These are phyloP conservation scores for Tachuris rubrigastra DNA, from an alignment of 2,113 vertebrate species.

Conservation along the genomic window DNA sequence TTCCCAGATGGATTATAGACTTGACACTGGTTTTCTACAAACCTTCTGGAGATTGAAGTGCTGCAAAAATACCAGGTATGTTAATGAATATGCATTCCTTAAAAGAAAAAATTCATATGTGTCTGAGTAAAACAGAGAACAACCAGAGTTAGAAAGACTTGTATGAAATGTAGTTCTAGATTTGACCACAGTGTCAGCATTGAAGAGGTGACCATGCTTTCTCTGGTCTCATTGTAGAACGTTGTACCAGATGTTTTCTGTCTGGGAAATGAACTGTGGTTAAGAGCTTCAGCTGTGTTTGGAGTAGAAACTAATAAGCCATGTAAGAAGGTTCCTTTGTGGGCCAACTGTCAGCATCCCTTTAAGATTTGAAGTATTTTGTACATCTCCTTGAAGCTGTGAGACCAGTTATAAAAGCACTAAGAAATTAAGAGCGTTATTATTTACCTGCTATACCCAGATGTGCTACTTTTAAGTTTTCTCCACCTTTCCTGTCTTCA, in stretches of 20 bases:
- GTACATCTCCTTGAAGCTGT: not conserved
- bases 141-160: not conserved
- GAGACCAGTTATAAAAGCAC: not conserved
- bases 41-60: not conserved
- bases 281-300: not conserved
- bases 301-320: not conserved
- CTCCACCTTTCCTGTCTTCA: conserved; percentile 88
- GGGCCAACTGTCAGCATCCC: not conserved
- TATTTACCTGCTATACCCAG: conserved; percentile 75
- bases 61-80: not conserved
- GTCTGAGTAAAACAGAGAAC: not conserved
- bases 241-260: not conserved
- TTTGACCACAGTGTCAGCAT: not conserved
- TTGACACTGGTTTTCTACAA: not conserved
- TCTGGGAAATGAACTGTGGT: not conserved
- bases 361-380: not conserved
- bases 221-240: not conserved
- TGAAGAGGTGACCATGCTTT: not conserved
- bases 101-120: not conserved
- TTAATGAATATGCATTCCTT: not conserved
- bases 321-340: not conserved
- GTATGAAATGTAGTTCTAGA: not conserved
- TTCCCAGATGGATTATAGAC: not conserved
- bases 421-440: not conserved
- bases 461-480: conserved; percentile 76